Evolutionary conservation across 2,113 vertebrate species (phyloP).

Genomic region (Alectura lathami): DNA sequence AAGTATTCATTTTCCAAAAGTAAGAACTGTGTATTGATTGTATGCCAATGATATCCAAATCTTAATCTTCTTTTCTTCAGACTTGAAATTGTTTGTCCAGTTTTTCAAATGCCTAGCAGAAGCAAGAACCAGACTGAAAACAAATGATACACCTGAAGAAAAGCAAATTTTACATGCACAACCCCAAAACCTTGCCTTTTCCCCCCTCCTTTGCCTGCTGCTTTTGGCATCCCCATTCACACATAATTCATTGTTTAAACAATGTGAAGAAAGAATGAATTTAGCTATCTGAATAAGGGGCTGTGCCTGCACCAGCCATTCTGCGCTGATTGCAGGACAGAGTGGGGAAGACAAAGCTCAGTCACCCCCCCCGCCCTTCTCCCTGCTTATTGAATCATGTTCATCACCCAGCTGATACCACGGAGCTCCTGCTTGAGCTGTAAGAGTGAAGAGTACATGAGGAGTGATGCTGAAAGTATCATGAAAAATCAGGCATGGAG

Average conservation of each 20-base stretch:
- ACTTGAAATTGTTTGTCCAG: not conserved
- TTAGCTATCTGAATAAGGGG: not conserved
- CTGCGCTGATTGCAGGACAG: not conserved
- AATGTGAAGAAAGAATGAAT: not conserved
- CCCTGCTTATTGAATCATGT: accelerated
- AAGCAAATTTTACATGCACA: not conserved
- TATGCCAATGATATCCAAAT: not conserved
- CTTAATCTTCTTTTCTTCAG: not conserved
- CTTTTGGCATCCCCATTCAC: not conserved
- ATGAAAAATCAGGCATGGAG: accelerated
- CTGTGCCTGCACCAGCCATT: not conserved
- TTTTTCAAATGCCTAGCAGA: not conserved
- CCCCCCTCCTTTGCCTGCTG: not conserved
- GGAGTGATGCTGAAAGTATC: not conserved
- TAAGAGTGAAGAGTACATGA: not conserved
- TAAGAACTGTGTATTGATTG: not conserved
- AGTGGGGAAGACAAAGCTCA: not conserved
- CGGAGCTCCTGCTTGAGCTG: not conserved
- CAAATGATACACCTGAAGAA: not conserved
- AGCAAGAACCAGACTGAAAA: not conserved
- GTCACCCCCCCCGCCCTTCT: accelerated
- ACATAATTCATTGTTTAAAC: not conserved
- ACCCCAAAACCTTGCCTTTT: not conserved
- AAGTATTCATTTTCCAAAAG: not conserved
- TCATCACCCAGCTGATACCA: not conserved